Conservation (phyloP, 2,113 vertebrate genomes). For the Cyrtonyx montezumae region DNA sequence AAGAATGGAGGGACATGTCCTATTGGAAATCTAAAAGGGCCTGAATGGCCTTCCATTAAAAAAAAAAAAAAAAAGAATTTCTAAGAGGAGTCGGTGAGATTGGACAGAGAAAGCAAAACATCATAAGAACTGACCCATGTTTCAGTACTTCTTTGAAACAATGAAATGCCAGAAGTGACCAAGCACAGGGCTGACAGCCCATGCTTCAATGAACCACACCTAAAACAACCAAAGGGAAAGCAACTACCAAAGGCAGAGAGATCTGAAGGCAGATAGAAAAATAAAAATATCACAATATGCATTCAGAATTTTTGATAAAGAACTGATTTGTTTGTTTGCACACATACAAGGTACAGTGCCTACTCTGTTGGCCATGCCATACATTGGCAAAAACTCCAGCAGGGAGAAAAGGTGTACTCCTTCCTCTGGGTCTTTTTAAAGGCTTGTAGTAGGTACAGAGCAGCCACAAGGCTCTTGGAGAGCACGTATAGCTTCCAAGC, state of each 20-base stretch:
- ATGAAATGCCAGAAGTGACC: conserved; percentile 1
- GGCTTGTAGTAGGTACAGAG: not conserved
- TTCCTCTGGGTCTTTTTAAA: not conserved
- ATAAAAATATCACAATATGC: not conserved
- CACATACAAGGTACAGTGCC: not conserved
- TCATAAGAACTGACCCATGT: not conserved
- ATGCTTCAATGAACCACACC: not conserved
- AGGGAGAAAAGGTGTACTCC: not conserved
- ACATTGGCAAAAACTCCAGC: not conserved
- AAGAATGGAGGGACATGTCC: not conserved
- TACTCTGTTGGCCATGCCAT: not conserved
- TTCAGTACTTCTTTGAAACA: not conserved
- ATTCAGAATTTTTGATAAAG: not conserved
- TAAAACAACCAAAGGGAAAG: conserved; percentile 4
- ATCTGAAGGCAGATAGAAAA: not conserved
- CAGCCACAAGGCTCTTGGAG: not conserved
- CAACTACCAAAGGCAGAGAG: not conserved
- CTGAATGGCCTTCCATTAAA: not conserved
- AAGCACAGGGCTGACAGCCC: not conserved
- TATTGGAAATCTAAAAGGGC: not conserved
- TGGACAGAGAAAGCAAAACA: not conserved
- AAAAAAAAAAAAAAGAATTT: not conserved
- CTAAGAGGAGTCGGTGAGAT: not conserved
- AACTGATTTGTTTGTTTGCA: not conserved
- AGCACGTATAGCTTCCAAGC: not conserved